Conservation (phyloP, 1,140 invertebrate genomes). For the Daktulosphaira vitifoliae region DNA sequence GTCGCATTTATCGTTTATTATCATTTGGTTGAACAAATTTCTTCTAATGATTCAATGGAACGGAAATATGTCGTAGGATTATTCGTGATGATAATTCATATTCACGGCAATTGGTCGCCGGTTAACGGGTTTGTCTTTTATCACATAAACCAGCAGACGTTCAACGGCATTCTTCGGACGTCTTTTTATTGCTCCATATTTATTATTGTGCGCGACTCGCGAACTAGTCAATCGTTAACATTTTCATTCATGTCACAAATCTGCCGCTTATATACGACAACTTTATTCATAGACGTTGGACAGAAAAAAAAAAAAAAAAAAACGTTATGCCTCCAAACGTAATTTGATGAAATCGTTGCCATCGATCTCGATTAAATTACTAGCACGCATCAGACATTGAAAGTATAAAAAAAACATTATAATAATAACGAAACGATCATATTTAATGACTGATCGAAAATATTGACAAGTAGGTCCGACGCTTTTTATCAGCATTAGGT, state of each 20-base stretch:
- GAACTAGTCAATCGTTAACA: neutral
- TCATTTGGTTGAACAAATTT: no score
- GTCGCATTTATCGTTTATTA: no score
- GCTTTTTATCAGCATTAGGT: no score
- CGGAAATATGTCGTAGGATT: neutral
- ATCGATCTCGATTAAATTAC: no score
- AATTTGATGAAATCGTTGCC: no score
- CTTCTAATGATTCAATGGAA: neutral
- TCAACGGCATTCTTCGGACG: neutral
- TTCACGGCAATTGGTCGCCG: neutral
- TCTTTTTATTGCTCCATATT: neutral
- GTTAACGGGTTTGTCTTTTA: slow-evolving; percentile 13
- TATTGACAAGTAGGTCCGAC: no score
- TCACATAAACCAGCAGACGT: neutral
- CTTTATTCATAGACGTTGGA: neutral
- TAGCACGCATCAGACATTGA: no score
- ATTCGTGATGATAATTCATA: neutral
- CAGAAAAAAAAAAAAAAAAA: neutral
- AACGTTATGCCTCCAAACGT: neutral
- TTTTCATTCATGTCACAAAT: neutral
- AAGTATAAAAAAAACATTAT: no score
- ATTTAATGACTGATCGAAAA: no score
- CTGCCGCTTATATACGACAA: neutral
- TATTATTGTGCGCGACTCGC: neutral
- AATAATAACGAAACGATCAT: no score